A percentile compares a stretch with the other conserved stretches of the same genome.
phyloP scores from a whole-genome alignment of 2,113 vertebrate genomes.

The Poecilia latipinna region DNA sequence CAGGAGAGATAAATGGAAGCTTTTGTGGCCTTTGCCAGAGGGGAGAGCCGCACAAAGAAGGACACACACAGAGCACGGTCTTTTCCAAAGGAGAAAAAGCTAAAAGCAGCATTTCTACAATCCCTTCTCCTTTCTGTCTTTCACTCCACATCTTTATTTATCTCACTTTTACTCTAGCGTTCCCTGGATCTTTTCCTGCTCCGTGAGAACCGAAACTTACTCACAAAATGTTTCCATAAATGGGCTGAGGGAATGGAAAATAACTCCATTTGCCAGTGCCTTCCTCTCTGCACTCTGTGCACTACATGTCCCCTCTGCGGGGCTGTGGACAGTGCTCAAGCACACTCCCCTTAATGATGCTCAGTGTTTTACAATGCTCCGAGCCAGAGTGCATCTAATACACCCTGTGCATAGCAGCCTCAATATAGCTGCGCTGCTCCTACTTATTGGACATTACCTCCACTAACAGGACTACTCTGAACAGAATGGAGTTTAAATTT shows the following conservation, averaged over 20 bases:
- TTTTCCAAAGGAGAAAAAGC: constrained; percentile 72
- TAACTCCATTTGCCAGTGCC: constrained; percentile 68
- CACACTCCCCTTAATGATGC: constrained; percentile 62
- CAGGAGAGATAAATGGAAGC: constrained; percentile 73
- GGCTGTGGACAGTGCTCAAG: constrained; percentile 48
- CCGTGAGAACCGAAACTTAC: constrained; percentile 73
- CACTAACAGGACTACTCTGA: constrained; percentile 31
- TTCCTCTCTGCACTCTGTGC: constrained; percentile 45
- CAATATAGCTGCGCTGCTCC: constrained; percentile 35
- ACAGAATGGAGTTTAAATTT: constrained; percentile 45
- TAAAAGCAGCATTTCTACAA: constrained; percentile 65
- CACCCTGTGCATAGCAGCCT: constrained; percentile 17
- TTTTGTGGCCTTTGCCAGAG: constrained; percentile 72
- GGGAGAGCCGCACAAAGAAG: constrained; percentile 70
- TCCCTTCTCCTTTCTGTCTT: constrained; percentile 31
- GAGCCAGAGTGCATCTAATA: constrained; percentile 42
- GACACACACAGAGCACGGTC: constrained; percentile 70
- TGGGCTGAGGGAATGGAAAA: constrained; percentile 79
- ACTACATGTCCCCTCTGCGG: constrained; percentile 40
- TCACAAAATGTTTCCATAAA: constrained; percentile 77
- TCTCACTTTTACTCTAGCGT: constrained; percentile 40
- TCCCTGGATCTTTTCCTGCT: constrained; percentile 53
- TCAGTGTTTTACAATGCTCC: constrained; percentile 44
- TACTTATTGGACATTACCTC: constrained; percentile 34
- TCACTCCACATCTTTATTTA: constrained; percentile 41